A percentile compares a stretch with the other conserved stretches of the same genome.
Conservation (phyloP, 2,888 invertebrate genomes). For the Cylloceria caligata region DNA sequence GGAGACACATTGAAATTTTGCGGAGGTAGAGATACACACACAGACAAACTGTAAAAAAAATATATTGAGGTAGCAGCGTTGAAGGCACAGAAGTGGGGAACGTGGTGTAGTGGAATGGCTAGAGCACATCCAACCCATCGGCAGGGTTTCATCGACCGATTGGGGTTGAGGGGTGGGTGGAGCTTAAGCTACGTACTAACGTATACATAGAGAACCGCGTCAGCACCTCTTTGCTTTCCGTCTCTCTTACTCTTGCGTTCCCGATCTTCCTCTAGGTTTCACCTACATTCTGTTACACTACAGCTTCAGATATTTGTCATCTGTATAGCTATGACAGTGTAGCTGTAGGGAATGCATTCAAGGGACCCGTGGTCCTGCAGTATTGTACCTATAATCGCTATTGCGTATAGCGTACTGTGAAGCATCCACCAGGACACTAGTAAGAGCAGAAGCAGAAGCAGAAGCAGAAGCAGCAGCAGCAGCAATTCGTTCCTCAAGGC, state of each 20-base stretch:
- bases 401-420: background rate
- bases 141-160: slow-evolving; percentile 83
- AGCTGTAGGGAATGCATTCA: slow-evolving; percentile 9
- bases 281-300: slow-evolving; percentile 76
- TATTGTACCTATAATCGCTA: background rate
- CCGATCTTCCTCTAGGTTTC: slow-evolving; percentile 75
- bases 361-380: slow-evolving; percentile 4
- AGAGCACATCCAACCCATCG: slow-evolving; percentile 76
- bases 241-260: slow-evolving; percentile 46
- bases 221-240: slow-evolving; percentile 77
- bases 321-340: no score
- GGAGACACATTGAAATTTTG: slow-evolving; percentile 3
- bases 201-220: slow-evolving; percentile 76
- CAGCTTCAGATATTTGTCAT: slow-evolving; percentile 16
- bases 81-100: slow-evolving; percentile 15
- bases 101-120: slow-evolving; percentile 64
- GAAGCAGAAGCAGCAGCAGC: background rate
- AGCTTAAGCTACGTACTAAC: slow-evolving; percentile 77
- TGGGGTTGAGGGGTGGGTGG: slow-evolving; percentile 75
- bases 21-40: background rate
- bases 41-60: background rate
- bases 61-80: background rate
- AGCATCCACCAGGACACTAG: slow-evolving; percentile 12
- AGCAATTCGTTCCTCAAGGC: slow-evolving; percentile 15
- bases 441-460: slow-evolving; percentile 11